Conservation (phyloP, 2,888 invertebrate genomes). For the Prenolepis imparis region DNA sequence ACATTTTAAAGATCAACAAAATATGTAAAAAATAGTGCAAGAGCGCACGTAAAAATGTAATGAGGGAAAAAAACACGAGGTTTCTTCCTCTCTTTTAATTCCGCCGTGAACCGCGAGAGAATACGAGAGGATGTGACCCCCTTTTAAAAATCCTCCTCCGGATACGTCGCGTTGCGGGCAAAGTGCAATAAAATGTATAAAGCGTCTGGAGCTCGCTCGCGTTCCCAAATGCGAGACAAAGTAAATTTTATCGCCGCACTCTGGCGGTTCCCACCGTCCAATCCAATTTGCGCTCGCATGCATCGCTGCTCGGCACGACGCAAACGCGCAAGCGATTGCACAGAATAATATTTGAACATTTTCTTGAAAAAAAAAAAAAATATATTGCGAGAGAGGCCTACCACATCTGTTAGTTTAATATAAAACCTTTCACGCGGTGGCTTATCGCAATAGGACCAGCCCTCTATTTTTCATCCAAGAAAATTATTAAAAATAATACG, state of each 20-base stretch:
- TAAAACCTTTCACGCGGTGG: neutral
- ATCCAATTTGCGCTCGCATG: slow-evolving; percentile 42
- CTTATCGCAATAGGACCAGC: no score
- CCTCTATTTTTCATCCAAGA: neutral
- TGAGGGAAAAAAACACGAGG: neutral
- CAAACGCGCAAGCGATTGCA: slow-evolving; percentile 17
- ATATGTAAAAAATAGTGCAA: neutral
- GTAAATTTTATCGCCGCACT: slow-evolving; percentile 50
- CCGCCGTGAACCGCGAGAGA: neutral
- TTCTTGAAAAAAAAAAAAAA: neutral
- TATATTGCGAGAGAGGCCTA: neutral
- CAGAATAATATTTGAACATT: slow-evolving; percentile 34
- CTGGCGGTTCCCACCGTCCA: slow-evolving; percentile 29
- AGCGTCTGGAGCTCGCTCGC: slow-evolving; percentile 12
- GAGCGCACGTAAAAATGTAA: neutral
- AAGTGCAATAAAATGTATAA: slow-evolving; percentile 32
- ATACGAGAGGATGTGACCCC: neutral
- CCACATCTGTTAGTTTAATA: neutral
- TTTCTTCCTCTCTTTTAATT: neutral
- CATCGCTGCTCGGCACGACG: slow-evolving; percentile 2
- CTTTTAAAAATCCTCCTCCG: neutral
- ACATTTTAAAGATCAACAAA: neutral
- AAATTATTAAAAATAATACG: neutral
- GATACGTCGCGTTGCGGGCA: neutral
- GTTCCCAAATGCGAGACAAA: slow-evolving; percentile 40